A percentile compares a stretch with the other conserved stretches of the same genome.
phyloP scores from a whole-genome alignment of 1,140 invertebrate species.

The Galleria mellonella region DNA sequence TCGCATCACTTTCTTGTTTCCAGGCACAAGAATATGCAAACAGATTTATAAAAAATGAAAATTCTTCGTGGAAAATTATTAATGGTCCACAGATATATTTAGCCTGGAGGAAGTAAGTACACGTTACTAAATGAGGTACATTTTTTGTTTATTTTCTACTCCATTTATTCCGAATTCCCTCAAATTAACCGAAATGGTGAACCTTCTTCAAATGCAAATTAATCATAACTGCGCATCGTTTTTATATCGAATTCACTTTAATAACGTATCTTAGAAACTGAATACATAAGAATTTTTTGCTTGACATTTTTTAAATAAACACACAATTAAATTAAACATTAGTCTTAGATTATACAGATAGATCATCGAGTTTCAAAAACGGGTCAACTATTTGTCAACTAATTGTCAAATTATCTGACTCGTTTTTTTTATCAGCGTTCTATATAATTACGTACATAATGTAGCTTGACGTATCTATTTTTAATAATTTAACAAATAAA shows the following conservation, averaged over 20 bases:
- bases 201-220: neutral
- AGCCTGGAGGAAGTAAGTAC: neutral
- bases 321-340: too few species aligned
- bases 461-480: too few species aligned
- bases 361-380: too few species aligned
- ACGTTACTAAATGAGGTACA: slow-evolving; percentile 1
- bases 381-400: too few species aligned
- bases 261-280: neutral
- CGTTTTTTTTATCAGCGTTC: too few species aligned
- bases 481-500: too few species aligned
- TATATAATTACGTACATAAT: too few species aligned
- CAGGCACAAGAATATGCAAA: slow-evolving; percentile 28
- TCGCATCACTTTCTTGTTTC: slow-evolving; percentile 36
- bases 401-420: too few species aligned
- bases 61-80: slow-evolving; percentile 27
- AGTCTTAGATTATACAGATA: too few species aligned
- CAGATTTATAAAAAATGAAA: slow-evolving; percentile 26
- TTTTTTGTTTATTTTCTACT: neutral
- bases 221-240: neutral
- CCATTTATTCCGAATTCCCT: slow-evolving; percentile 1
- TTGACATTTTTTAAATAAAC: too few species aligned
- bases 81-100: slow-evolving; percentile 10
- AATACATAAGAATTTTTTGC: neutral
- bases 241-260: neutral
- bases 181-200: neutral